phyloP scores from a whole-genome alignment of 2,113 vertebrate genomes.

The Podiceps cristatus region DNA sequence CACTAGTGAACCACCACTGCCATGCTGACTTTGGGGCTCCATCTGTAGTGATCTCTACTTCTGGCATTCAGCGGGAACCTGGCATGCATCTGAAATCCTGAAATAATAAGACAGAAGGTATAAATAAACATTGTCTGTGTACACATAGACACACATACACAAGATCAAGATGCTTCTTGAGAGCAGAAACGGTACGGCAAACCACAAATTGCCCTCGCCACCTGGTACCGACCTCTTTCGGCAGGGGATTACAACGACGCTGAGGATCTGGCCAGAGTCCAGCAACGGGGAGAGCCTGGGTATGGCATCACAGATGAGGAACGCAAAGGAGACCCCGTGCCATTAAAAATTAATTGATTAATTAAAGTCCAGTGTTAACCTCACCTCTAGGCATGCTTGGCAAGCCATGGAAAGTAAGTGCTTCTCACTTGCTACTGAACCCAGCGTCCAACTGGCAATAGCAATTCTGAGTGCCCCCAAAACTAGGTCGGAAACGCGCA shows the following conservation, averaged over 20 bases:
- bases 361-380: neutral
- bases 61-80: constrained; percentile 90
- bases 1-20: constrained; percentile 87
- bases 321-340: constrained; percentile 62
- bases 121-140: neutral
- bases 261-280: constrained; percentile 58
- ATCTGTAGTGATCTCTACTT: constrained; percentile 91
- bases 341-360: neutral
- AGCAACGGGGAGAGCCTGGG: neutral
- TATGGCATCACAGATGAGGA: constrained; percentile 58
- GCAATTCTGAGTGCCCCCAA: neutral
- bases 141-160: neutral
- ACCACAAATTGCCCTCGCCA: constrained; percentile 58
- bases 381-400: constrained; percentile 7
- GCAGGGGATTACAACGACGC: constrained; percentile 47
- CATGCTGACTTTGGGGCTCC: constrained; percentile 93
- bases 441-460: neutral
- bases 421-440: neutral
- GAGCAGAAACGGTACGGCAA: constrained; percentile 1
- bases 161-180: constrained; percentile 17
- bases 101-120: neutral
- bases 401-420: neutral
- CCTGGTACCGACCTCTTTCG: constrained; percentile 74
- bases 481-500: neutral
- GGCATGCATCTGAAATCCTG: constrained; percentile 97